A percentile compares a stretch with the other conserved stretches of the same genome.
Evolutionary conservation across 2,113 vertebrate species (phyloP).

Genomic region (Rhinolophus sinicus): DNA sequence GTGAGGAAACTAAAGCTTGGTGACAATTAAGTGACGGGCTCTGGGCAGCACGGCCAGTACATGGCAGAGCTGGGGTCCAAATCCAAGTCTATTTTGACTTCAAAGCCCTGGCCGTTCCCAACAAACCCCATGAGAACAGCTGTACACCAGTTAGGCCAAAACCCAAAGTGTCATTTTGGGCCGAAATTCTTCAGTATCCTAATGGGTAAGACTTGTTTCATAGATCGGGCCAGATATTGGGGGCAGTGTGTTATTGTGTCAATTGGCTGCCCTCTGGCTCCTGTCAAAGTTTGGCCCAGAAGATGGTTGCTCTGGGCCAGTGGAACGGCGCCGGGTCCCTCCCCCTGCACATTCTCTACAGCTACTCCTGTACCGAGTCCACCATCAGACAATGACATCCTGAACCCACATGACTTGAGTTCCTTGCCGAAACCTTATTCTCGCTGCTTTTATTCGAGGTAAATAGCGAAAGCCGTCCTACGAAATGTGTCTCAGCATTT

Average conservation of each 20-base stretch:
- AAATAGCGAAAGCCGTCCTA: neutral
- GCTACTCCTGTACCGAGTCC: accelerated
- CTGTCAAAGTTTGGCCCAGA: neutral
- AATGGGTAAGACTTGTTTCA: neutral
- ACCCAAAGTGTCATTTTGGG: neutral
- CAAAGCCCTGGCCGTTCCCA: neutral
- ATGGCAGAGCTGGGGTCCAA: neutral
- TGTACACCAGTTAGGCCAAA: neutral
- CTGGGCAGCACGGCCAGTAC: neutral
- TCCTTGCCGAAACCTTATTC: neutral
- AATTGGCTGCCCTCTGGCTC: too few species aligned
- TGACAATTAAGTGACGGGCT: neutral
- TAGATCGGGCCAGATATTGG: too few species aligned
- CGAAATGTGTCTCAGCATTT: neutral
- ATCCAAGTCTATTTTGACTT: neutral
- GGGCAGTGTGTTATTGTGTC: neutral
- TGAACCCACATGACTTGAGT: neutral
- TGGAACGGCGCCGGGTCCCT: neutral
- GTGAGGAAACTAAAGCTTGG: neutral
- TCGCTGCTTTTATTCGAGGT: neutral
- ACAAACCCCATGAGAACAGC: neutral
- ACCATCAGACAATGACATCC: accelerated
- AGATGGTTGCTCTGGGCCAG: accelerated
- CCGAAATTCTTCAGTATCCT: neutral
- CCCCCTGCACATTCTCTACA: accelerated